A percentile compares a stretch with the other conserved stretches of the same genome.
Conservation (phyloP, 2,888 invertebrate genomes). For the Nematopogon swammerdamellus region DNA sequence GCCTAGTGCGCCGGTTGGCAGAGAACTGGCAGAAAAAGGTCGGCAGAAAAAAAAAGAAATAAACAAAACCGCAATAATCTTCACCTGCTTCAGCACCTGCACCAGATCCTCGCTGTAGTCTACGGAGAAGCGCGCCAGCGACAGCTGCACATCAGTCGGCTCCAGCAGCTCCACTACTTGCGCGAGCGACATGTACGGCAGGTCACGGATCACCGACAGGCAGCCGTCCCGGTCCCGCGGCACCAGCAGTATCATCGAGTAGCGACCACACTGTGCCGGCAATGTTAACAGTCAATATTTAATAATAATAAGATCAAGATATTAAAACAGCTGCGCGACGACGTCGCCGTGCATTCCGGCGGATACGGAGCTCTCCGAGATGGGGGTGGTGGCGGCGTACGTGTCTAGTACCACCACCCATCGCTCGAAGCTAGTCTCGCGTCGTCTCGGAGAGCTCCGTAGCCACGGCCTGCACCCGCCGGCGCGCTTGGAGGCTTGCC, state of each 20-base stretch:
- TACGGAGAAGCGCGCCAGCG: constrained; percentile 60
- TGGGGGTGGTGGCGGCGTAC: no score
- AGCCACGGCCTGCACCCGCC: no score
- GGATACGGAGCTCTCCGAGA: not conserved
- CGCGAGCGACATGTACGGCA: constrained; percentile 51
- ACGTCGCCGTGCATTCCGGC: no score
- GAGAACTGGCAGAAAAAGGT: no score
- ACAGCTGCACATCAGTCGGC: constrained; percentile 46
- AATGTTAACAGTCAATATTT: constrained; percentile 9
- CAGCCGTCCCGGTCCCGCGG: constrained; percentile 52
- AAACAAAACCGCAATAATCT: no score
- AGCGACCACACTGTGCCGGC: constrained; percentile 54
- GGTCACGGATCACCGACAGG: constrained; percentile 47
- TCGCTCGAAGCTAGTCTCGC: no score
- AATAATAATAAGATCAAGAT: no score
- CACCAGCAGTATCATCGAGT: constrained; percentile 61
- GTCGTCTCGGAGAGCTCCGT: no score
- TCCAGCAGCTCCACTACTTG: constrained; percentile 40
- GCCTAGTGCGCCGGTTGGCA: no score
- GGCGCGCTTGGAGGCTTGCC: no score
- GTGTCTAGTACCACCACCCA: no score
- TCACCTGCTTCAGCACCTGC: constrained; percentile 42
- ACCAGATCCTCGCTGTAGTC: constrained; percentile 54
- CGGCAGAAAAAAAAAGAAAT: not conserved
- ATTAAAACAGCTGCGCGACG: no score